Evolutionary conservation across 1,140 invertebrate species (phyloP).

Genomic region (Diuraphis noxia): DNA sequence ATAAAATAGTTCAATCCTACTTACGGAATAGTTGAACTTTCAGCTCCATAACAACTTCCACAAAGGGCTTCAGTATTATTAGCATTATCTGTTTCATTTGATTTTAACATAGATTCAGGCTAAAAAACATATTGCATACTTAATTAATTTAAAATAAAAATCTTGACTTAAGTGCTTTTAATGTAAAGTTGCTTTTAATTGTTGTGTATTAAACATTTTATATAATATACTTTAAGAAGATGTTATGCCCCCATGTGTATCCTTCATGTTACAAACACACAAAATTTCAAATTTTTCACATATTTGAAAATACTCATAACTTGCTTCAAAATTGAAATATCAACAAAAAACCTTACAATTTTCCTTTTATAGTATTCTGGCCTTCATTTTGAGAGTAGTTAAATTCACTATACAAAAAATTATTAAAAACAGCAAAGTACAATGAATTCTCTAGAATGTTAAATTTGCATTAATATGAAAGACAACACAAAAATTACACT

Average conservation of each 20-base stretch:
- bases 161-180: neutral
- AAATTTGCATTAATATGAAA: neutral
- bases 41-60: conserved; percentile 84
- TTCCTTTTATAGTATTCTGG: too few species aligned
- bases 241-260: neutral
- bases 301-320: neutral
- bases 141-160: neutral
- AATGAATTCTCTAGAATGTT: neutral
- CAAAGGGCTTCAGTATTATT: conserved; percentile 59
- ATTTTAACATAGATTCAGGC: neutral
- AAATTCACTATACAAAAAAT: neutral
- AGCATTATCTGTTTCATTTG: neutral
- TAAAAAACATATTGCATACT: neutral
- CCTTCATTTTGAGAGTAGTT: neutral
- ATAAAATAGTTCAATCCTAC: neutral
- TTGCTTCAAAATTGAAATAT: neutral
- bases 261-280: neutral
- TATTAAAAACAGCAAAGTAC: neutral
- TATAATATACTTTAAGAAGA: too few species aligned
- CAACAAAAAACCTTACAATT: neutral
- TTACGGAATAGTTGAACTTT: conserved; percentile 60
- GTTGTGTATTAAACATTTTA: neutral
- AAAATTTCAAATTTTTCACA: neutral
- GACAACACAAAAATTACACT: neutral
- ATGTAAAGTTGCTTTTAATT: neutral